Evolutionary conservation across 2,888 invertebrate species (phyloP).

Genomic region (Caprella mutica): DNA sequence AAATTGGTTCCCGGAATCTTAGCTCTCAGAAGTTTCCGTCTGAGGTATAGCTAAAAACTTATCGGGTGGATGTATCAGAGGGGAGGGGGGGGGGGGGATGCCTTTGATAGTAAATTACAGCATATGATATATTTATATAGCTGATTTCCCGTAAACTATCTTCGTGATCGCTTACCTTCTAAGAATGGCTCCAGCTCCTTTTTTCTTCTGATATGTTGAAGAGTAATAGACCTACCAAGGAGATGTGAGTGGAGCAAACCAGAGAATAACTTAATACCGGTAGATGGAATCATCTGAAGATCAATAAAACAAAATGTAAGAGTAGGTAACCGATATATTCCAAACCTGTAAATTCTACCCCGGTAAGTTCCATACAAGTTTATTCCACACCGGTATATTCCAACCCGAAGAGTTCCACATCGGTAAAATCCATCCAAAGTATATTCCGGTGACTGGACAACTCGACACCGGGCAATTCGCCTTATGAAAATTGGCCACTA

Average conservation of each 20-base stretch:
- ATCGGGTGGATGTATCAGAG: not conserved
- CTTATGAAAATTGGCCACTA: too few relatives aligned
- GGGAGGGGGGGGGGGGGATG: not conserved
- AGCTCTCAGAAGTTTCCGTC: not conserved
- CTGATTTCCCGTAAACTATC: too few relatives aligned
- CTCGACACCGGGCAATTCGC: too few relatives aligned
- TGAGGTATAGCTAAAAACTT: not conserved
- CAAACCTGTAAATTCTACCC: too few relatives aligned
- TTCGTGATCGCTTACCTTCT: not conserved
- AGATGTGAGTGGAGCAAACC: slow-evolving; percentile 13
- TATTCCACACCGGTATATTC: too few relatives aligned
- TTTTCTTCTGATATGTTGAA: not conserved
- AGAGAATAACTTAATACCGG: slow-evolving; percentile 10
- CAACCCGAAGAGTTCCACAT: too few relatives aligned
- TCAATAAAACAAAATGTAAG: not conserved
- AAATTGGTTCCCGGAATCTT: too few relatives aligned
- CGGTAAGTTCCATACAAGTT: too few relatives aligned
- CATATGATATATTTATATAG: too few relatives aligned
- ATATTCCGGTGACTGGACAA: too few relatives aligned
- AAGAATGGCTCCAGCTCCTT: not conserved
- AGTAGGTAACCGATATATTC: not conserved
- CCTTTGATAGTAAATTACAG: too few relatives aligned
- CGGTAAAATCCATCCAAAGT: too few relatives aligned
- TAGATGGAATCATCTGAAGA: not conserved
- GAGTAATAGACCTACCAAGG: slow-evolving; percentile 11